Percentiles rank a stretch among this genome's conserved stretches.
Conservation (phyloP, 1,140 invertebrate species). For the Pseudobourletiella spinata region DNA sequence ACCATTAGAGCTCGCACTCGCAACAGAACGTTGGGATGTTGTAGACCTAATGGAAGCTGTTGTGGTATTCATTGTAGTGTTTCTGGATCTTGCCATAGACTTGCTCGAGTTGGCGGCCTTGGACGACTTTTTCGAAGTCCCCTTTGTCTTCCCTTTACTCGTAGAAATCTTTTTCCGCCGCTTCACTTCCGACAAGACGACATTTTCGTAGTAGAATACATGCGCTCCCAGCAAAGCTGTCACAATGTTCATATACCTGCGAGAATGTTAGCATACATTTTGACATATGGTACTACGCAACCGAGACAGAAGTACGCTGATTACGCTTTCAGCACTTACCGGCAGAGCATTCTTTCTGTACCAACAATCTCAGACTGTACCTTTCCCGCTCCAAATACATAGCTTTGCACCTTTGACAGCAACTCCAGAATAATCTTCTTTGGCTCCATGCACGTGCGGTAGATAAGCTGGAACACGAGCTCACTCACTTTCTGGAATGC, state of each 20-base stretch:
- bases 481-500: slow-evolving; percentile 9
- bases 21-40: not conserved
- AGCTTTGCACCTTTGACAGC: slow-evolving; percentile 4
- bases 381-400: slow-evolving; percentile 11
- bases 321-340: too few species aligned
- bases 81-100: not conserved
- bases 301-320: not conserved
- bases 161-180: slow-evolving; percentile 9
- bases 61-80: not conserved
- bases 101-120: not conserved
- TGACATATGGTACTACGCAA: not conserved
- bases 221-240: slow-evolving; percentile 18
- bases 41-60: not conserved
- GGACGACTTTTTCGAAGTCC: not conserved
- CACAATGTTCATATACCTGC: slow-evolving; percentile 15
- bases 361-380: slow-evolving; percentile 10
- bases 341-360: slow-evolving; percentile 9
- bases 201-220: slow-evolving; percentile 20
- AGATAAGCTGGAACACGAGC: slow-evolving; percentile 20
- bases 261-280: too few species aligned
- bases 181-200: slow-evolving; percentile 14
- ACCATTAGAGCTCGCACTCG: not conserved
- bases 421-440: slow-evolving; percentile 1
- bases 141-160: not conserved
- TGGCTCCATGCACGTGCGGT: slow-evolving; percentile 15